Evolutionary conservation across 2,797 vertebrate genomes (phyloP).

Genomic region (Anguilla marmorata): DNA sequence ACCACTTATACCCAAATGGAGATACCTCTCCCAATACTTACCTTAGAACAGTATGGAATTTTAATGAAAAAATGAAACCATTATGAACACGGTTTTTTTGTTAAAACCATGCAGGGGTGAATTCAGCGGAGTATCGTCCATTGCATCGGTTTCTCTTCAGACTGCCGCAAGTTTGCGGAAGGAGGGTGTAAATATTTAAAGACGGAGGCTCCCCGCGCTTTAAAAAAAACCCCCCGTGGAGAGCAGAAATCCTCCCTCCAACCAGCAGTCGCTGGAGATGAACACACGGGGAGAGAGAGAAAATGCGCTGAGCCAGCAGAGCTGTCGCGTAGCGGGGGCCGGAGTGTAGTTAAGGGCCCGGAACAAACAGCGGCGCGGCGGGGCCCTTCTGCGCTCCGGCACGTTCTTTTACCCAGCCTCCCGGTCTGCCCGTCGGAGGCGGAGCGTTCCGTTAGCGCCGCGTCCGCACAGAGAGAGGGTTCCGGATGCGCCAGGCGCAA

Average conservation of each 20-base stretch:
- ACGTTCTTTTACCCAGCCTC: background rate
- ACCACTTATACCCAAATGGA: no score
- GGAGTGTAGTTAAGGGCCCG: background rate
- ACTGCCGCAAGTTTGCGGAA: background rate
- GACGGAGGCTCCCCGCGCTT: background rate
- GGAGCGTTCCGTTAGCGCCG: background rate
- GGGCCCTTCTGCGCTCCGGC: background rate
- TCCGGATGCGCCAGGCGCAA: background rate
- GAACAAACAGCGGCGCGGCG: background rate
- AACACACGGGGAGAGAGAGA: background rate
- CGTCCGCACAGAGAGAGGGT: background rate
- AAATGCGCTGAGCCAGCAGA: background rate
- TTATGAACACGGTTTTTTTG: no score
- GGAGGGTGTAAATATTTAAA: background rate
- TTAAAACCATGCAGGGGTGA: no score
- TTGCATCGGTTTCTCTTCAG: background rate
- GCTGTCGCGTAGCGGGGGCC: background rate
- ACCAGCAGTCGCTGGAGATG: background rate
- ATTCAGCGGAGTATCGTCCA: no score
- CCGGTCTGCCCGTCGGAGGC: background rate
- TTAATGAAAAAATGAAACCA: no score
- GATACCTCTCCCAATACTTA: no score
- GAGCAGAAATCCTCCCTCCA: background rate
- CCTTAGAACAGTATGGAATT: no score
- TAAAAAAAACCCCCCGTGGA: background rate